These are phyloP conservation scores for Nasonia longicornis DNA, from an alignment of 1,140 invertebrate species.

Conservation along the genomic window DNA sequence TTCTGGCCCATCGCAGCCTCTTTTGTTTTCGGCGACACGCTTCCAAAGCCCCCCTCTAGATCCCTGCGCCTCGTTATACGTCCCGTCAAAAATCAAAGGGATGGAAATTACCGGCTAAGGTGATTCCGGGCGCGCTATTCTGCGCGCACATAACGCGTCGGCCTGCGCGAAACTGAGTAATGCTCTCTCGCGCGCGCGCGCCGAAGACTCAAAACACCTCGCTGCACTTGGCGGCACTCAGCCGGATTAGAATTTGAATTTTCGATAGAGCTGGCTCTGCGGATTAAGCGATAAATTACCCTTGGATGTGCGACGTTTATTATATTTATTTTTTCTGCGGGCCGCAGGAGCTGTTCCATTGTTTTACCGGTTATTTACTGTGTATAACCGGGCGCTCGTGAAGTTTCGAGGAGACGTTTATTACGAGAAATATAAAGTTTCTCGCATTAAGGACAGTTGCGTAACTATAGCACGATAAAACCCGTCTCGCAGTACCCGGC, in stretches of 20 bases:
- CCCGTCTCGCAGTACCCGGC: no score
- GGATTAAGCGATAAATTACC: constrained; percentile 44
- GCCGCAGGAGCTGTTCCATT: background rate
- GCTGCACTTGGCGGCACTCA: constrained; percentile 27
- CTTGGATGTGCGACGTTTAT: background rate
- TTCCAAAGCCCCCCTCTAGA: background rate
- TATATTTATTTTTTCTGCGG: background rate
- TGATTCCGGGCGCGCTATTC: background rate
- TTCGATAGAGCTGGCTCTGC: constrained; percentile 28
- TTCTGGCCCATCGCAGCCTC: constrained; percentile 20
- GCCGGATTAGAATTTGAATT: constrained; percentile 44
- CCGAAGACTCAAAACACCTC: constrained; percentile 4
- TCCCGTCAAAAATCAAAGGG: constrained; percentile 64
- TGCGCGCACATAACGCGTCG: background rate
- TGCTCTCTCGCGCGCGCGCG: background rate
- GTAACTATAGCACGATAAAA: no score
- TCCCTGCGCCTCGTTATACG: background rate
- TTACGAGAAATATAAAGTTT: background rate
- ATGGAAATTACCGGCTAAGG: constrained; percentile 60
- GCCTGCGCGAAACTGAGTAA: background rate
- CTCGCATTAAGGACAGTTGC: background rate
- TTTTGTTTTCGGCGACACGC: constrained; percentile 37
- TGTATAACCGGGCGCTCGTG: no score
- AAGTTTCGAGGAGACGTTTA: background rate
- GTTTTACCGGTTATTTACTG: background rate